These are phyloP conservation scores for Syngnathus floridae DNA, from an alignment of 2,113 vertebrate genomes.

Conservation along the genomic window DNA sequence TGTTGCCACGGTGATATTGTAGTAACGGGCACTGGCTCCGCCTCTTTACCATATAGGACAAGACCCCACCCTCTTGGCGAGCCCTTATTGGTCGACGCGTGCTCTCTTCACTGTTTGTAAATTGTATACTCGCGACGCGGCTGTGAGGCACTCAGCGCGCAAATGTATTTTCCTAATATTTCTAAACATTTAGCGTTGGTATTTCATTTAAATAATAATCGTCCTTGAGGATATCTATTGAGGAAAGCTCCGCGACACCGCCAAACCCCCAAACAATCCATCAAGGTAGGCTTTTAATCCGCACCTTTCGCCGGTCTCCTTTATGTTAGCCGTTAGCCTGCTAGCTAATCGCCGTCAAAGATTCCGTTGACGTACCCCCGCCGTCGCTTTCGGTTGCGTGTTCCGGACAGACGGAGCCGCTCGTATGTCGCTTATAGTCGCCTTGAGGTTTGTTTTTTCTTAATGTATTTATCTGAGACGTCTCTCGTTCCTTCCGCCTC, in stretches of 20 bases:
- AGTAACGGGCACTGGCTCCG: constrained; percentile 55
- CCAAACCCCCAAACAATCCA: constrained; percentile 22
- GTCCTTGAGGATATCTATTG: constrained; percentile 5
- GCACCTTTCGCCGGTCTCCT: constrained; percentile 2
- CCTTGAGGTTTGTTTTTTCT: not conserved
- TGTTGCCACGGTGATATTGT: constrained; percentile 70
- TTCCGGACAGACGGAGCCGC: not conserved
- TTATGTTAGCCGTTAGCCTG: constrained; percentile 47
- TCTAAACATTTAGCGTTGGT: constrained; percentile 36
- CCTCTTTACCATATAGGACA: constrained; percentile 60
- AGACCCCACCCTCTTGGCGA: constrained; percentile 28
- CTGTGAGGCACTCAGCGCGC: constrained; percentile 65
- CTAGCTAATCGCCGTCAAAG: constrained; percentile 32
- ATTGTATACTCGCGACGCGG: constrained; percentile 46
- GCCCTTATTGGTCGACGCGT: constrained; percentile 62
- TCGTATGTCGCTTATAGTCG: not conserved
- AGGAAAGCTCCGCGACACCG: constrained; percentile 24
- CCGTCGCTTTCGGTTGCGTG: not conserved
- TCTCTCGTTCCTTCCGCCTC: not conserved
- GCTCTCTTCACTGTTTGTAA: constrained; percentile 63
- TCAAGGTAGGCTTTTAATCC: constrained; percentile 34
- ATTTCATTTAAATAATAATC: constrained; percentile 48
- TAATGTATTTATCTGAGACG: not conserved
- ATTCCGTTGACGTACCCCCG: not conserved
- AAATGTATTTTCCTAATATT: constrained; percentile 62